Percentiles rank a stretch among this genome's conserved stretches.
These are phyloP conservation scores for Sebastes melanostomus DNA, from an alignment of 2,797 vertebrate species.

Conservation along the genomic window DNA sequence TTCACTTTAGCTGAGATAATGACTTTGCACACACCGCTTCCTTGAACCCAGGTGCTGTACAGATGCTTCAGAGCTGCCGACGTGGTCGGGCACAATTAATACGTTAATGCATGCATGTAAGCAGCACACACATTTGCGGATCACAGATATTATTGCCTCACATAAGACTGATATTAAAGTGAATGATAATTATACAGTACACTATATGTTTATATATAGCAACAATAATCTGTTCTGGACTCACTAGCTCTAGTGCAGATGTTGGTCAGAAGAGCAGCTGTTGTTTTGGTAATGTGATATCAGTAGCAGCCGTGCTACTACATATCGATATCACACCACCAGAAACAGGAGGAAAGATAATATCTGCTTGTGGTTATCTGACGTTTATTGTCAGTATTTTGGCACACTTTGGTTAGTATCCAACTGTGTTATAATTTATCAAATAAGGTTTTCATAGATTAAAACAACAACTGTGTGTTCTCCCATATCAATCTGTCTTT, in stretches of 20 bases:
- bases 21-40: slow-evolving; percentile 57
- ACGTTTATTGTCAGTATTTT: neutral
- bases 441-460: neutral
- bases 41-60: slow-evolving; percentile 65
- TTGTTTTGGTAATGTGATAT: slow-evolving; percentile 39
- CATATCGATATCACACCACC: slow-evolving; percentile 13
- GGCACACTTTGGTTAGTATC: neutral
- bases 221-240: neutral
- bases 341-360: neutral
- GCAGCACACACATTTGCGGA: neutral
- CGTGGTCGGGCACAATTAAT: slow-evolving; percentile 39
- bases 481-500: neutral
- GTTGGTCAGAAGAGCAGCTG: slow-evolving; percentile 12
- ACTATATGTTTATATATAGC: neutral
- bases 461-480: neutral
- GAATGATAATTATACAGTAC: neutral
- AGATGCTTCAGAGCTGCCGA: slow-evolving; percentile 78
- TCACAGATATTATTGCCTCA: neutral
- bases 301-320: neutral
- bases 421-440: neutral
- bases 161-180: neutral
- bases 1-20: slow-evolving; percentile 65
- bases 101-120: neutral
- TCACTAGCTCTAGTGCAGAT: slow-evolving; percentile 3
- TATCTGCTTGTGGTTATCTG: slow-evolving; percentile 3